phyloP scores from a whole-genome alignment of 2,113 vertebrate genomes.

The Osmerus mordax region DNA sequence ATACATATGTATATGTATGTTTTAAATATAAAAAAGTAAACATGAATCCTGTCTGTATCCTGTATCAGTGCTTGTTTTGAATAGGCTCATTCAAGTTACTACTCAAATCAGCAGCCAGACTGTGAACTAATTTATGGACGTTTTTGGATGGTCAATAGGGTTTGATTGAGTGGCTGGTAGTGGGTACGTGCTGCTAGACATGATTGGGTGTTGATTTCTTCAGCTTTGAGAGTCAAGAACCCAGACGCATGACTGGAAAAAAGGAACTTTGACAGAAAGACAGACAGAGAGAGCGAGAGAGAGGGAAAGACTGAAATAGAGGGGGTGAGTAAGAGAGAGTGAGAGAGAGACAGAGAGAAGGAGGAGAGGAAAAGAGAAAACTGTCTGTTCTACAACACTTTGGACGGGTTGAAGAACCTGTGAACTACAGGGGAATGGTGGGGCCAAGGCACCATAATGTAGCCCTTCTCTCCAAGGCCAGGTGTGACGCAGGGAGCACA shows the following conservation, averaged over 20 bases:
- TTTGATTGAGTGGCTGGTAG: slow-evolving; percentile 60
- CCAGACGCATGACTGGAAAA: slow-evolving; percentile 51
- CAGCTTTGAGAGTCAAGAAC: slow-evolving; percentile 42
- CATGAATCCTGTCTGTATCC: slow-evolving; percentile 49
- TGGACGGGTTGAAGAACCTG: slow-evolving; percentile 53
- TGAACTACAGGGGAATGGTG: slow-evolving; percentile 56
- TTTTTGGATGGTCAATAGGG: slow-evolving; percentile 54
- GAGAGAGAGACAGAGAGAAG: slow-evolving; percentile 34
- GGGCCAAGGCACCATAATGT: slow-evolving; percentile 64
- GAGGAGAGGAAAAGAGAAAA: slow-evolving; percentile 35
- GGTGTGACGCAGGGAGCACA: slow-evolving; percentile 64
- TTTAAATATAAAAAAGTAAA: slow-evolving; percentile 41
- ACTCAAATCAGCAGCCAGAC: slow-evolving; percentile 39
- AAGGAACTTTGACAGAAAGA: slow-evolving; percentile 7
- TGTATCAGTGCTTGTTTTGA: slow-evolving; percentile 47
- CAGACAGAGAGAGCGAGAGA: slow-evolving; percentile 11
- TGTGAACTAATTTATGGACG: slow-evolving; percentile 47
- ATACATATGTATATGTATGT: too few relatives aligned
- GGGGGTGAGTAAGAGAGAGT: slow-evolving; percentile 32
- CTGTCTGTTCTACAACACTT: slow-evolving; percentile 51
- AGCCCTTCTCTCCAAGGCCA: slow-evolving; percentile 64
- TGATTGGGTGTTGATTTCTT: slow-evolving; percentile 44
- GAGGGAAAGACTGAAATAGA: slow-evolving; percentile 24
- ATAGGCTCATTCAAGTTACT: slow-evolving; percentile 36
- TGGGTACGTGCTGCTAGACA: slow-evolving; percentile 50